Evolutionary conservation across 1,140 invertebrate species (phyloP).

Genomic region (Aphis craccivora): DNA sequence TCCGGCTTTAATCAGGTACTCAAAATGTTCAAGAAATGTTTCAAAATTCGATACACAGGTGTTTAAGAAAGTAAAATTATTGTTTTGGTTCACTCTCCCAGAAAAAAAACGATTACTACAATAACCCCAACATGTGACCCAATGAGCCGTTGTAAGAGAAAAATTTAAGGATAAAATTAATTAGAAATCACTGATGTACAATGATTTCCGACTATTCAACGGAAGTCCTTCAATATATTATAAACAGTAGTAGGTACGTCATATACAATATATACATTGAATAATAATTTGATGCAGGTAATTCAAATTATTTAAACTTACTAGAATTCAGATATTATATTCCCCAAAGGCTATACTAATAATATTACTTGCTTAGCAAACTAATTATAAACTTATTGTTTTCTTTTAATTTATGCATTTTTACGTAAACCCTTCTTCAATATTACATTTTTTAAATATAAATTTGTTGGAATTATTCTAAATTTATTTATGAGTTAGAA

Average conservation of each 20-base stretch:
- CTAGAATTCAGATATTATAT: not conserved
- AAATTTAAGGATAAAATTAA: slow-evolving; percentile 1
- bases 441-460: not conserved
- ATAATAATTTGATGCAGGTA: not conserved
- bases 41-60: slow-evolving; percentile 40
- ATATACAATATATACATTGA: not conserved
- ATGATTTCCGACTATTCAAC: slow-evolving; percentile 25
- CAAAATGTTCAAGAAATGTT: not conserved
- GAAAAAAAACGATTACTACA: slow-evolving; percentile 27
- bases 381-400: not conserved
- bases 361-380: no score
- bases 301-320: not conserved
- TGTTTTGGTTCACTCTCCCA: slow-evolving; percentile 45
- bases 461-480: not conserved
- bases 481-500: not conserved
- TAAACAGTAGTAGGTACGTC: not conserved
- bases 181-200: not conserved
- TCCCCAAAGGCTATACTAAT: no score
- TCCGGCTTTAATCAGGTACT: not conserved
- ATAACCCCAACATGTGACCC: not conserved
- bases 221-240: not conserved
- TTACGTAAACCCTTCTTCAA: not conserved
- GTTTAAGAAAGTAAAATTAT: slow-evolving; percentile 1
- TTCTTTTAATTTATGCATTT: not conserved
- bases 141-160: not conserved